A percentile compares a stretch with the other conserved stretches of the same genome.
Evolutionary conservation across 2,888 invertebrate genomes (phyloP).

Genomic region (Clusia tigrina): DNA sequence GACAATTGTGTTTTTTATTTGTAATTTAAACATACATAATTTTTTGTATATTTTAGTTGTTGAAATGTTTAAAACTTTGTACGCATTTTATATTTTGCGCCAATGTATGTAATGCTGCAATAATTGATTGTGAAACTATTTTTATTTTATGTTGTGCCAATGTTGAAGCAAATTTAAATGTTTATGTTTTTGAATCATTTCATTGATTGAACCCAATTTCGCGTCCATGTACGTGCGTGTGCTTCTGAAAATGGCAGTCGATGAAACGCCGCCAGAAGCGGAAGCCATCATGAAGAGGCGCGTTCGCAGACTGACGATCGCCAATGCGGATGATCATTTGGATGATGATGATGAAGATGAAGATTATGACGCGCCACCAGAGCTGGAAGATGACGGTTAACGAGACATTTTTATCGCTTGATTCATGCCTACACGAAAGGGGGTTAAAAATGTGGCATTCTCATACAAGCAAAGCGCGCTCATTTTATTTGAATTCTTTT

Average conservation of each 20-base stretch:
- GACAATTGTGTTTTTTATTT: slow-evolving; percentile 19
- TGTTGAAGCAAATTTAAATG: neutral
- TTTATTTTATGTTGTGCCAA: neutral
- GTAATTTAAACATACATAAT: slow-evolving; percentile 12
- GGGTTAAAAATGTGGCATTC: slow-evolving; percentile 13
- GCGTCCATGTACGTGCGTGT: neutral
- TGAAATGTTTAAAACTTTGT: slow-evolving; percentile 42
- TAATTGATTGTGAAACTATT: slow-evolving; percentile 14
- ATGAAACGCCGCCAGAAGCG: slow-evolving; percentile 39
- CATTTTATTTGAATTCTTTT: neutral
- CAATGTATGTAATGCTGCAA: slow-evolving; percentile 44
- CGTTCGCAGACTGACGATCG: slow-evolving; percentile 61
- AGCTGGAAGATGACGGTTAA: slow-evolving; percentile 58
- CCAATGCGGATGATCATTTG: slow-evolving; percentile 54
- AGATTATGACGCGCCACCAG: slow-evolving; percentile 50
- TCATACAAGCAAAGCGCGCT: too few species aligned
- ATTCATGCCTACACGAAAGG: neutral
- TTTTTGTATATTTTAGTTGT: slow-evolving; percentile 33
- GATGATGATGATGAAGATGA: slow-evolving; percentile 51
- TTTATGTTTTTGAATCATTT: neutral
- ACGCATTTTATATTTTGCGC: slow-evolving; percentile 39
- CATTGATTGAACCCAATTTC: neutral
- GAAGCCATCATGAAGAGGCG: slow-evolving; percentile 52
- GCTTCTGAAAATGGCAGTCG: slow-evolving; percentile 27
- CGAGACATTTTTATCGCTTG: slow-evolving; percentile 20